Evolutionary conservation across 2,113 vertebrate species (phyloP).

Genomic region (Riparia riparia): DNA sequence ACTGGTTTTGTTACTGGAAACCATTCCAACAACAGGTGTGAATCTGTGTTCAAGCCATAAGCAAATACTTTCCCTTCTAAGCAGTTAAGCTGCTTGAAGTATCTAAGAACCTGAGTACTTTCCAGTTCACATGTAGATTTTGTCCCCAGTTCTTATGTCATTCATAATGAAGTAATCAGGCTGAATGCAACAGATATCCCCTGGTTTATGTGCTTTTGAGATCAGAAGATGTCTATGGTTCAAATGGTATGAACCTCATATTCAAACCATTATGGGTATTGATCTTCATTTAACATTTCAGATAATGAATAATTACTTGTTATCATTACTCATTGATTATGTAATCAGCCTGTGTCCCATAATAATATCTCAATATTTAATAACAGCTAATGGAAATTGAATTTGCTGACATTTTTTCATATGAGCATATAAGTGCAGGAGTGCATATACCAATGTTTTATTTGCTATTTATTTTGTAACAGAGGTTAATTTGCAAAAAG

Average conservation of each 20-base stretch:
- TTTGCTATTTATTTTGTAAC: background rate
- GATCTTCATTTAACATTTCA: background rate
- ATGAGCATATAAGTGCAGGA: background rate
- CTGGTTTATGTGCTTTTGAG: background rate
- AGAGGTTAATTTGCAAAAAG: background rate
- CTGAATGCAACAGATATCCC: background rate
- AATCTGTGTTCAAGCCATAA: constrained; percentile 5
- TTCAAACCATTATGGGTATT: background rate
- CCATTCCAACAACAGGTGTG: constrained; percentile 41
- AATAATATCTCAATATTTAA: background rate
- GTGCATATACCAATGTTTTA: background rate
- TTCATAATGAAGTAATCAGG: background rate
- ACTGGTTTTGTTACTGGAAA: constrained; percentile 43
- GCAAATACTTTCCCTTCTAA: constrained; percentile 5
- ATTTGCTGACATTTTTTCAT: background rate
- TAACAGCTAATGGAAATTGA: background rate
- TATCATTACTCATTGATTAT: background rate
- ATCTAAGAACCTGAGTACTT: background rate
- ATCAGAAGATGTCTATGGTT: background rate
- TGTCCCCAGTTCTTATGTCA: background rate
- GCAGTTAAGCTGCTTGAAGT: background rate
- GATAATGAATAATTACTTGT: background rate
- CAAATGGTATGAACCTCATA: background rate
- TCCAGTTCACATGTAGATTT: background rate
- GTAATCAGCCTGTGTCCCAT: background rate